phyloP scores from a whole-genome alignment of 2,797 vertebrate species.

The Champsocephalus esox region DNA sequence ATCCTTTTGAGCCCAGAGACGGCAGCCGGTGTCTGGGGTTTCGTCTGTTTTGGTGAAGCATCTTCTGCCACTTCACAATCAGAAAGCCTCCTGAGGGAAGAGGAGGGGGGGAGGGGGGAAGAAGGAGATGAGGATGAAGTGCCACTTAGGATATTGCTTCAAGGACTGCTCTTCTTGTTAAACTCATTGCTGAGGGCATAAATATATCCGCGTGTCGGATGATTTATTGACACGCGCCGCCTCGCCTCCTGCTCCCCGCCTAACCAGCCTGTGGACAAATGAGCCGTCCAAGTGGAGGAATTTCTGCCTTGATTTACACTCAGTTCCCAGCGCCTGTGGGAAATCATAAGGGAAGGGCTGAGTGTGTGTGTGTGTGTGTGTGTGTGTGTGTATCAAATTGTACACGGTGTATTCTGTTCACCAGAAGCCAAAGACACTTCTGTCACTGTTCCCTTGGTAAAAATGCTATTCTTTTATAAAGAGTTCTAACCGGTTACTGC shows the following conservation, averaged over 20 bases:
- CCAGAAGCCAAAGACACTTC: slow-evolving; percentile 8
- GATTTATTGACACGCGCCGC: slow-evolving; percentile 81
- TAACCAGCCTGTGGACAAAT: slow-evolving; percentile 83
- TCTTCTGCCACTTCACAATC: slow-evolving; percentile 78
- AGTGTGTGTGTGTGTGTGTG: slow-evolving; percentile 22
- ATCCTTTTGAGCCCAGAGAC: slow-evolving; percentile 70
- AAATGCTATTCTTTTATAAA: not conserved
- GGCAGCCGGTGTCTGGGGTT: slow-evolving; percentile 52
- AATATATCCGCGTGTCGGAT: slow-evolving; percentile 76
- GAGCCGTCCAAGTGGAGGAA: slow-evolving; percentile 78
- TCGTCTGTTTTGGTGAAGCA: slow-evolving; percentile 51
- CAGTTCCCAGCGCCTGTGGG: slow-evolving; percentile 58
- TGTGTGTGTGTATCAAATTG: slow-evolving; percentile 7
- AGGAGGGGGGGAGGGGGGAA: slow-evolving; percentile 24
- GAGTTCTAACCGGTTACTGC: not conserved
- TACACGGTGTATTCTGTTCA: slow-evolving; percentile 17
- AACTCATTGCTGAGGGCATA: slow-evolving; percentile 80
- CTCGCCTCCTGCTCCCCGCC: slow-evolving; percentile 73
- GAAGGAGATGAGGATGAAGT: slow-evolving; percentile 79
- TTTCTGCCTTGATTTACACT: slow-evolving; percentile 76
- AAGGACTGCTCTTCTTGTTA: slow-evolving; percentile 81
- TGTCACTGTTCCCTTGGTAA: not conserved
- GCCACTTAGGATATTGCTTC: slow-evolving; percentile 86
- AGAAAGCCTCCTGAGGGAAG: slow-evolving; percentile 68
- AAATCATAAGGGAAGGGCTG: slow-evolving; percentile 37